Evolutionary conservation across 2,797 vertebrate genomes (phyloP).

Genomic region (Etheostoma nigrum): DNA sequence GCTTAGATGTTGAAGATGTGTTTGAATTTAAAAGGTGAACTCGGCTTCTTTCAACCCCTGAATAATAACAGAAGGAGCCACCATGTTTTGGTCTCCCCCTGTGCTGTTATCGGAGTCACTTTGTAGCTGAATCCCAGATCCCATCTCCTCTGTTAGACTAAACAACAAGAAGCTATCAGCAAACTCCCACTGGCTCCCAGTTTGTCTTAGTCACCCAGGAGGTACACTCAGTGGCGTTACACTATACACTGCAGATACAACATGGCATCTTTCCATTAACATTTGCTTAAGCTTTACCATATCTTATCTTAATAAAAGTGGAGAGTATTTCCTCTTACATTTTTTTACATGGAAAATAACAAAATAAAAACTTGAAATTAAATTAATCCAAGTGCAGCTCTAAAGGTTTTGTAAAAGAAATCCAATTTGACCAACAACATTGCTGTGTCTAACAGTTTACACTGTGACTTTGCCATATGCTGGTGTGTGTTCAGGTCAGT

Average conservation of each 20-base stretch:
- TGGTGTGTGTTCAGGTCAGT: constrained; percentile 88
- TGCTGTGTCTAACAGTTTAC: constrained; percentile 5
- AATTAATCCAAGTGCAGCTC: constrained; percentile 12
- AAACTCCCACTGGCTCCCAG: constrained; percentile 66
- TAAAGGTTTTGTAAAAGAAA: not conserved
- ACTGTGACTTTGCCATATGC: constrained; percentile 34
- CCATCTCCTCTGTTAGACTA: constrained; percentile 83
- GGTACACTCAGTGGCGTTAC: constrained; percentile 49
- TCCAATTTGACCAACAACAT: not conserved
- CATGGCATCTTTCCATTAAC: constrained; percentile 37
- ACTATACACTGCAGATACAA: constrained; percentile 47
- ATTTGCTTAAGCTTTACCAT: constrained; percentile 17
- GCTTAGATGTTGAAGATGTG: constrained; percentile 69
- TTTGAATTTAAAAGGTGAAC: constrained; percentile 69
- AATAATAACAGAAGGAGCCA: constrained; percentile 72
- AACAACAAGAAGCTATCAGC: constrained; percentile 79
- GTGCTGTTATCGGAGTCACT: constrained; percentile 77
- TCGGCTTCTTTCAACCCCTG: constrained; percentile 42
- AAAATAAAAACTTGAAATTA: not conserved
- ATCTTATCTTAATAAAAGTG: constrained; percentile 27
- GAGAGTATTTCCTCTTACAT: constrained; percentile 12
- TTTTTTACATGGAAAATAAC: not conserved
- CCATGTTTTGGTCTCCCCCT: constrained; percentile 76
- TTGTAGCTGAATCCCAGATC: constrained; percentile 71
- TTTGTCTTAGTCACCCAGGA: constrained; percentile 72